These are phyloP conservation scores for Laticauda colubrina DNA, from an alignment of 2,113 vertebrate species.

Conservation along the genomic window DNA sequence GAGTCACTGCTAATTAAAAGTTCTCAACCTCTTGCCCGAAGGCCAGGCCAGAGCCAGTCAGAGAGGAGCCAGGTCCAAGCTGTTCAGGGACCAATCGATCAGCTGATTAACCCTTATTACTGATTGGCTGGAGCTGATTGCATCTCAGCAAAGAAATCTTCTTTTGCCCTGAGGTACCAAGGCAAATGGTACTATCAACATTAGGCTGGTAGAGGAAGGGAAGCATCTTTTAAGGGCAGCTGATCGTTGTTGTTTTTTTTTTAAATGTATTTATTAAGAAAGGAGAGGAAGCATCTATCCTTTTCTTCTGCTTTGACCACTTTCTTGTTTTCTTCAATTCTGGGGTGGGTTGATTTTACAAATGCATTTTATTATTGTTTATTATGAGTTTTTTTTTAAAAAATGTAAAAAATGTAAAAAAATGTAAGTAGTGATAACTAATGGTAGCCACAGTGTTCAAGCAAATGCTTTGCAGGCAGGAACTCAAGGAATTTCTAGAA, in stretches of 20 bases:
- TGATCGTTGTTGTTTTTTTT: neutral
- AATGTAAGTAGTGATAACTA: neutral
- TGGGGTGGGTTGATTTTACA: neutral
- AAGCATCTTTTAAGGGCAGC: neutral
- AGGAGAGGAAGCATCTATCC: neutral
- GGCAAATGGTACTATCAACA: conserved; percentile 70
- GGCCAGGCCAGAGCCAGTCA: conserved; percentile 78
- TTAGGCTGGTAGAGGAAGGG: conserved; percentile 44
- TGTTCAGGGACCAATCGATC: conserved; percentile 78
- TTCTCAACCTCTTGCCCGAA: conserved; percentile 86
- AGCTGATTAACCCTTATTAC: conserved; percentile 89
- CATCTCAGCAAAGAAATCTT: conserved; percentile 82
- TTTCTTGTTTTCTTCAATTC: neutral
- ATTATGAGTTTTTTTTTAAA: neutral
- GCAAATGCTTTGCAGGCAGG: too few relatives aligned
- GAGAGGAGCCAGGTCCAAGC: conserved; percentile 71
- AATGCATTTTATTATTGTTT: neutral
- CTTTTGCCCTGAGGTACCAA: conserved; percentile 70
- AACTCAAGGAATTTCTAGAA: neutral
- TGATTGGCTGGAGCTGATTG: conserved; percentile 87
- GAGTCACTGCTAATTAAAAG: conserved; percentile 88
- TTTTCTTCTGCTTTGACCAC: neutral
- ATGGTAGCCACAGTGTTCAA: neutral
- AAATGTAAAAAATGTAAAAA: neutral
- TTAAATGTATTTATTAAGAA: neutral